Percentiles rank a stretch among this genome's conserved stretches.
Conservation (phyloP, 2,113 vertebrate genomes). For the Trichomycterus rosablanca region DNA sequence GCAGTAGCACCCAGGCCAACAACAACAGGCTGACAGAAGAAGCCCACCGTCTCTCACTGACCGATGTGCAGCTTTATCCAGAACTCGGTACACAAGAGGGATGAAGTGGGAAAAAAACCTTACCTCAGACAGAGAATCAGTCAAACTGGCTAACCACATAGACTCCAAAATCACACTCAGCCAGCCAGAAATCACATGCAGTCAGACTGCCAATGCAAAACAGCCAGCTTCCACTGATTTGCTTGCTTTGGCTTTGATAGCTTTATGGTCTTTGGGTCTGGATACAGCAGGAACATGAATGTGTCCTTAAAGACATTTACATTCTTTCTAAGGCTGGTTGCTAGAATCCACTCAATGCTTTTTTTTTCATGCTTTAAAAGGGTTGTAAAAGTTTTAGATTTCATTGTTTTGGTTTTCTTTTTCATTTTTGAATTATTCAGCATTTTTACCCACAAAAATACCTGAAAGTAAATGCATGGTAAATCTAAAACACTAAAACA, state of each 20-base stretch:
- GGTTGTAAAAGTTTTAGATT: too few species aligned
- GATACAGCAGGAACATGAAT: background rate
- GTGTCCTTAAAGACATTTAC: background rate
- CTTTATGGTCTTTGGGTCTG: background rate
- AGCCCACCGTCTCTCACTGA: slow-evolving; percentile 14
- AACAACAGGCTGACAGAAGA: slow-evolving; percentile 35
- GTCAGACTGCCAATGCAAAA: slow-evolving; percentile 7
- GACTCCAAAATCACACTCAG: slow-evolving; percentile 5
- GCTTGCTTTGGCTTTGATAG: slow-evolving; percentile 15
- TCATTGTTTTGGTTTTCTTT: too few species aligned
- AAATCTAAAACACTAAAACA: too few species aligned
- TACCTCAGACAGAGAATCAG: slow-evolving; percentile 19
- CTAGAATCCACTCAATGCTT: too few species aligned
- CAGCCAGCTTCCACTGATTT: slow-evolving; percentile 9
- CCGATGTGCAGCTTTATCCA: slow-evolving; percentile 14
- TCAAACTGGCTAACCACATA: slow-evolving; percentile 22
- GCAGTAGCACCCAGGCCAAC: slow-evolving; percentile 41
- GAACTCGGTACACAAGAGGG: slow-evolving; percentile 5
- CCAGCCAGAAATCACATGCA: slow-evolving; percentile 7
- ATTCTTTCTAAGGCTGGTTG: too few species aligned
- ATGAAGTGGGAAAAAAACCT: slow-evolving; percentile 14
- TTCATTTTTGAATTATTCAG: too few species aligned
- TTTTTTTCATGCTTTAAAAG: too few species aligned
- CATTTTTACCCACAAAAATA: too few species aligned
- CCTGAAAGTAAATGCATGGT: too few species aligned